These are phyloP conservation scores for Venturia canescens DNA, from an alignment of 1,140 invertebrate genomes.

Conservation along the genomic window DNA sequence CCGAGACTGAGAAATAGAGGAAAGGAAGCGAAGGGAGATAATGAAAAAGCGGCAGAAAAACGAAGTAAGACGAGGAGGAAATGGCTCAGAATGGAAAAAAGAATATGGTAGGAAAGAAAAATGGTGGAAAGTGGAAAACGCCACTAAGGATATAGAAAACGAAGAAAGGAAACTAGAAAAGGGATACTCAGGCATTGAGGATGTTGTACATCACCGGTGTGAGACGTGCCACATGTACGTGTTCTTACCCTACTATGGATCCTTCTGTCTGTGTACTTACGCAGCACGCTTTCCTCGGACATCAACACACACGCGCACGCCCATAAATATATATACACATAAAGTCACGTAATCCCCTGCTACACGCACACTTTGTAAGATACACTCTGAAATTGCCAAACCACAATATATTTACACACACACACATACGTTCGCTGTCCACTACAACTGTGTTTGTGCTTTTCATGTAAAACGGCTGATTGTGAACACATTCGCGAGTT, in stretches of 20 bases:
- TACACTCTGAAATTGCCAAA: constrained; percentile 6
- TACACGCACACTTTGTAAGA: constrained; percentile 1
- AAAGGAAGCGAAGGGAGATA: not conserved
- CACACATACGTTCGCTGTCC: constrained; percentile 13
- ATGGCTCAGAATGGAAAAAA: constrained; percentile 17
- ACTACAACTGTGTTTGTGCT: constrained; percentile 23
- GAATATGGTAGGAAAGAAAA: constrained; percentile 45
- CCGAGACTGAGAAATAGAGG: not conserved
- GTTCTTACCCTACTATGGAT: constrained; percentile 43
- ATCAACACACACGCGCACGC: not conserved
- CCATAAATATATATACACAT: constrained; percentile 14
- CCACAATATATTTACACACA: not conserved
- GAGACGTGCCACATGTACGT: constrained; percentile 37
- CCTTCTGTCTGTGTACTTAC: constrained; percentile 15
- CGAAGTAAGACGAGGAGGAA: not conserved
- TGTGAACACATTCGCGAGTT: constrained; percentile 10
- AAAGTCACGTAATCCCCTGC: not conserved
- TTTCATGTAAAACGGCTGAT: constrained; percentile 19
- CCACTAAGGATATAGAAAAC: constrained; percentile 34
- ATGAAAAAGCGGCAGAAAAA: not conserved
- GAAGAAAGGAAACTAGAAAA: constrained; percentile 10
- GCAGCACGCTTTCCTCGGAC: not conserved
- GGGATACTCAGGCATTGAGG: not conserved
- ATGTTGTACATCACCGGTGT: constrained; percentile 13
- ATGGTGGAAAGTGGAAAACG: constrained; percentile 41